Conservation (phyloP, 2,888 invertebrate species). For the Coleophora flavipennella region DNA sequence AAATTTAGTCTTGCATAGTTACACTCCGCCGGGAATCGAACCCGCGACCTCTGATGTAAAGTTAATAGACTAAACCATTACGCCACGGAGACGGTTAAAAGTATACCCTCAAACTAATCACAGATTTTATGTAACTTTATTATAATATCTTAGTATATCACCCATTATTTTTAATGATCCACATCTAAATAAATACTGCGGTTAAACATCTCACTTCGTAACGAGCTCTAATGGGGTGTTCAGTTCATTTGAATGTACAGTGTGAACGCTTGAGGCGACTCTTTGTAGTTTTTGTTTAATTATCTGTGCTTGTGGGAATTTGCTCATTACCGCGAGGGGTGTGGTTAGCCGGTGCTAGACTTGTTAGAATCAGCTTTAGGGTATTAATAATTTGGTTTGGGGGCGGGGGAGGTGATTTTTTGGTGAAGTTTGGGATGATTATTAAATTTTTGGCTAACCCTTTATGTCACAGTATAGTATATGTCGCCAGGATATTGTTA, state of each 20-base stretch:
- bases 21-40: too few relatives aligned
- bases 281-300: conserved; percentile 68
- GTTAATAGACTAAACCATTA: too few relatives aligned
- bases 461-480: too few relatives aligned
- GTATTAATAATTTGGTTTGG: conserved; percentile 33
- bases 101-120: too few relatives aligned
- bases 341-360: conserved; percentile 31
- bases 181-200: conserved; percentile 16
- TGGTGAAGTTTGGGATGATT: conserved; percentile 13
- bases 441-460: neutral
- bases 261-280: conserved; percentile 39
- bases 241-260: conserved; percentile 64
- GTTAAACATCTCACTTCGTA: conserved; percentile 34
- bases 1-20: too few relatives aligned
- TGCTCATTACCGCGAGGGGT: conserved; percentile 21
- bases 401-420: conserved; percentile 19
- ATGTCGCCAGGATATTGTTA: too few relatives aligned
- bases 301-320: conserved; percentile 51
- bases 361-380: conserved; percentile 64
- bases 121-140: too few relatives aligned
- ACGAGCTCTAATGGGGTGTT: conserved; percentile 36
- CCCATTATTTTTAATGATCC: too few relatives aligned
- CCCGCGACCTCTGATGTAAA: too few relatives aligned
- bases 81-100: too few relatives aligned
- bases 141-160: too few relatives aligned